Evolutionary conservation across 2,797 vertebrate genomes (phyloP), one percentile per base, ranked within the genome.

Genomic region (Emys orbicularis): DNA sequence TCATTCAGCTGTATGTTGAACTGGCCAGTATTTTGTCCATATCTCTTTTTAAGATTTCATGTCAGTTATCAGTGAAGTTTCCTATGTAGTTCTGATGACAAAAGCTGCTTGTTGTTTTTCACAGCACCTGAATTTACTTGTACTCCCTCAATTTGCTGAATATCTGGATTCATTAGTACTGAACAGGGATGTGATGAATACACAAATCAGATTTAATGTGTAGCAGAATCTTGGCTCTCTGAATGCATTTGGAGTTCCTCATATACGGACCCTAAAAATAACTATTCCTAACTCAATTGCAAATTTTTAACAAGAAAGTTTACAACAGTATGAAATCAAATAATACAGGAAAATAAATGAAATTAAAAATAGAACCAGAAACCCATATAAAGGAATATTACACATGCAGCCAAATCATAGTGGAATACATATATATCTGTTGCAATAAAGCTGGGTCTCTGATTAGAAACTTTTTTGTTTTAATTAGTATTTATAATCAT

Each of bases 401-500:
- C 13, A 74, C 10, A 41, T 37, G 25, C 23, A 41, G 3, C 11
- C 23, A 90, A 91, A 29, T 72, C 0, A 0, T 89, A 74, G 86
- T 86, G 37, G 16, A 86, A 90, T 76, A 59, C 9, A 49, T 93
- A 68, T 53, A 92, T 81, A 94, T 89, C 91, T 94, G 37, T 37
- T 93, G 54, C 59, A 87, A 94, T 57, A 94, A 93, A 94, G 68
- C 72, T 74, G 21, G 21, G 19, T 44, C 37, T 41, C 79, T 87
- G 34, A 83, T 16, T 84, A 1, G 5, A 68, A 93, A 95, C 41
- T 87, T 83, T 2, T 93, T n/a, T 4, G 8, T 84, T 95, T 80
- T 81, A 92, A 92, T 93, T 86, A 94, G 89, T 93, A 56, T 90
- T 61, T 61, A 16, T 61, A 61, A 31, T 13, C 11, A 61, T 61